Evolutionary conservation across 1,140 invertebrate species (phyloP).

Genomic region (Camponotus vicinus): DNA sequence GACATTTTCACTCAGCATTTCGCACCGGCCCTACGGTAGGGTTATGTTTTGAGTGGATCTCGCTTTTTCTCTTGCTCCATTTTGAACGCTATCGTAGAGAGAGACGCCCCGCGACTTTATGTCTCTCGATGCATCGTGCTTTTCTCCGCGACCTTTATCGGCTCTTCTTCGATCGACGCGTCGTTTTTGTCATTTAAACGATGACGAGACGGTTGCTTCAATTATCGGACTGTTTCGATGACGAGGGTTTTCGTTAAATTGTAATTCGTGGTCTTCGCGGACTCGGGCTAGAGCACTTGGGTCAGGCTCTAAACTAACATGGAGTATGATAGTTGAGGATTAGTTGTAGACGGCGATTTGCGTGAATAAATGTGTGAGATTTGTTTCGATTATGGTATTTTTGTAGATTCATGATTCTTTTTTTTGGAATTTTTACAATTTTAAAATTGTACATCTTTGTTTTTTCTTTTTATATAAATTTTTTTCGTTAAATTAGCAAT

Average conservation of each 20-base stretch:
- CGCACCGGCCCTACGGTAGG: constrained; percentile 24
- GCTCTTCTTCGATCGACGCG: neutral
- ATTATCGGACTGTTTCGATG: neutral
- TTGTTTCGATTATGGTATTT: neutral
- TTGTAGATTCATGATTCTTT: neutral
- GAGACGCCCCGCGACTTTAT: constrained; percentile 3
- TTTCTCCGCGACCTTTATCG: neutral
- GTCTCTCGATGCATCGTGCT: neutral
- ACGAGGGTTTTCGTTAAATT: neutral
- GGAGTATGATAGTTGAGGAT: constrained; percentile 35
- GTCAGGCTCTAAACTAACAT: constrained; percentile 36
- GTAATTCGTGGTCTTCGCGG: neutral
- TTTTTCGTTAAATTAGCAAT: neutral
- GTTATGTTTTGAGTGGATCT: constrained; percentile 73
- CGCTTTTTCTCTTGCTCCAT: constrained; percentile 59
- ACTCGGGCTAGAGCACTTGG: neutral
- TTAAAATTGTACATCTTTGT: neutral
- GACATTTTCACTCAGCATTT: constrained; percentile 64
- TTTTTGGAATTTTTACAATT: neutral
- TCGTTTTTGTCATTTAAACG: neutral
- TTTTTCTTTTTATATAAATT: neutral
- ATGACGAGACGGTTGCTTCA: neutral
- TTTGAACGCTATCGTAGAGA: constrained; percentile 62
- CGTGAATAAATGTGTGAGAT: neutral
- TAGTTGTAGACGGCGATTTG: neutral